Evolutionary conservation across 2,113 vertebrate genomes (phyloP), one percentile per base, ranked within the genome.

Genomic region (Acrocephalus kingi): DNA sequence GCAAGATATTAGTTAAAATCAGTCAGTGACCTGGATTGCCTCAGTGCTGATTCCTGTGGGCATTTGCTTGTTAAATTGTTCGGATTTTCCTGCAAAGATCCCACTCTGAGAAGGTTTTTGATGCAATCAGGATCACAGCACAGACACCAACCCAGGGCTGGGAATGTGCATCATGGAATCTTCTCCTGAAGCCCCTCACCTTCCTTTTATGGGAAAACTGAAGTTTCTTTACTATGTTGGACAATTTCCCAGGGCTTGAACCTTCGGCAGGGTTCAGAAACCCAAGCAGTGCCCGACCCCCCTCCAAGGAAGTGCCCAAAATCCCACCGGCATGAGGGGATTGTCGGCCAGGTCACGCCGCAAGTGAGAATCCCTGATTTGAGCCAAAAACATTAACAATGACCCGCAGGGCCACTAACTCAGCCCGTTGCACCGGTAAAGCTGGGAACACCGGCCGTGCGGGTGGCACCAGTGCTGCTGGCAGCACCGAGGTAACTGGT

Each of bases 211-310:
- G 5, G 27, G 21, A n/a, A 19, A 11, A 48, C 48, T 0, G 9
- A 59, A 43, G 2, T 48, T 48, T 43, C 33, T 22, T 16, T 45
- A 3, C n/a, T 12, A 8, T 1, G 4, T 23, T 3, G 3, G 52
- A 37, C 43, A 10, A 6, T n/a, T 10, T 19, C 35, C 13, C 2
- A 0, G 11, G 11, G 17, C 51, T 9, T 7, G 13, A 39, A 12
- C 5, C 39, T 25, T 69, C 1, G 7, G 15, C 1, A 20, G 20
- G 15, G 2, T 4, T 27, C 19, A 20, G n/a, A 68, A 51, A 77
- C 1, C 27, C 58, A 7, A 31, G 25, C 0, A 0, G 5, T 4
- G 16, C 39, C 33, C 4, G 3, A 52, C 12, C 28, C 24, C 24
- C 9, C 8, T 68, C 35, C 43, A 22, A 2, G 2, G 2, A 31